These are phyloP conservation scores for Ganaspis sp. DNA, from an alignment of 1,140 invertebrate genomes.

Conservation along the genomic window DNA sequence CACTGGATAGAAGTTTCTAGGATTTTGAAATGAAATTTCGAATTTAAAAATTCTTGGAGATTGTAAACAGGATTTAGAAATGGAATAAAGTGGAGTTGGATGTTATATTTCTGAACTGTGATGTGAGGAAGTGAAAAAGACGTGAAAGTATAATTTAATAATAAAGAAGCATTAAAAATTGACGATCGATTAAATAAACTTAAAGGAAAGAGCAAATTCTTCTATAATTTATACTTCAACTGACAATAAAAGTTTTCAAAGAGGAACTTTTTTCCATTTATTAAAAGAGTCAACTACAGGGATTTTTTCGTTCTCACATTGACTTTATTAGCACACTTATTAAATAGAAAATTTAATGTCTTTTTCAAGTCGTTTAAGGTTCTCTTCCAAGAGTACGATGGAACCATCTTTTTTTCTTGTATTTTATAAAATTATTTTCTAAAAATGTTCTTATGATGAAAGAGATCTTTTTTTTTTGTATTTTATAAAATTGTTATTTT, in stretches of 20 bases:
- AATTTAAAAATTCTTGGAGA: no score
- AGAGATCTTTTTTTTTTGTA: neutral
- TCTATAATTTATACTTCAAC: neutral
- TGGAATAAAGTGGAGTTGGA: no score
- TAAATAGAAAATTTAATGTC: constrained; percentile 1
- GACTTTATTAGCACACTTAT: constrained; percentile 10
- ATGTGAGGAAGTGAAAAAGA: neutral
- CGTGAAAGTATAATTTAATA: neutral
- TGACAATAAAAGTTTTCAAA: constrained; percentile 1
- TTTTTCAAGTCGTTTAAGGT: neutral
- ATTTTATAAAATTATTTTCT: neutral
- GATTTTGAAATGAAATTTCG: no score
- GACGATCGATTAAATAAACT: neutral
- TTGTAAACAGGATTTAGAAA: no score
- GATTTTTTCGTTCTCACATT: neutral
- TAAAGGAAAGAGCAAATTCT: neutral
- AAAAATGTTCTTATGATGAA: neutral
- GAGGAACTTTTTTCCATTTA: neutral
- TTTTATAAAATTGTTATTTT: no score
- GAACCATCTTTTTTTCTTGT: neutral
- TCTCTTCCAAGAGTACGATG: neutral
- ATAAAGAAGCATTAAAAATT: neutral
- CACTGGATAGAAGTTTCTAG: no score
- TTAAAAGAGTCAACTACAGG: neutral
- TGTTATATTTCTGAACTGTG: no score